Base-by-base conservation (phyloP, 1,140 invertebrate species). In the Lutraria rhynchaena region DNA sequence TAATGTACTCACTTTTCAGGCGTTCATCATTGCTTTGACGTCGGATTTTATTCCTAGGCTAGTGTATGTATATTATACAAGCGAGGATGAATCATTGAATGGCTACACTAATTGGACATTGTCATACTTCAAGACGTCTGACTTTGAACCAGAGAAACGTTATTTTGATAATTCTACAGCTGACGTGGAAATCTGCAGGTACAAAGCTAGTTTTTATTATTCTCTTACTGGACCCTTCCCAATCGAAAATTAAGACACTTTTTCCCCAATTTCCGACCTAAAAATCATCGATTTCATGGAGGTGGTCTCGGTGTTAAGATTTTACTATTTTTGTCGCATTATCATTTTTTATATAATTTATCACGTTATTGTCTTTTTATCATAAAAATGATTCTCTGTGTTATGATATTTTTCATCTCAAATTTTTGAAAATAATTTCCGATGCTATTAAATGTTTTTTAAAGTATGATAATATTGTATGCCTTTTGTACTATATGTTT, bases 81-180 rank as follows among this genome's bases (percentile, higher is more conserved):
- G 94, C 55, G 83, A 93, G 24, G 92, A 96, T 91, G 92, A 95
- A 29, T 94, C 93, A n/a, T 89, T 98, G 67, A 88, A 94, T n/a
- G 96, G 96, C 17, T 99, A 97, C 92, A 93, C 98, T 7, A 95
- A 98, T 73, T 94, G 95, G 89, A 96, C 96, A 27, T 92, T 99
- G 44, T 95, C 97, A 0, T 94, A 95, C 85, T 99, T 98, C 91
- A 94, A 96, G 90, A 95, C 95, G 0, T 93, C 92, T 1, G 95
- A 98, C 89, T 95, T 98, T 86, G 69, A 88, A 57, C 17, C 58
- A 33, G 55, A 81, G 97, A 98, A 88, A 22, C 55, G 71, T 24
- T 88, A 85, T 9, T 90, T 90, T 61, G 94, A 94, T 17, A 83
- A 82, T 15, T 2, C 41, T 29, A 89, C 92, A 77, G 90, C 92